A percentile compares a stretch with the other conserved stretches of the same genome.
These are phyloP conservation scores for Auanema freiburgensis DNA, from an alignment of 2,888 invertebrate genomes.

Conservation along the genomic window DNA sequence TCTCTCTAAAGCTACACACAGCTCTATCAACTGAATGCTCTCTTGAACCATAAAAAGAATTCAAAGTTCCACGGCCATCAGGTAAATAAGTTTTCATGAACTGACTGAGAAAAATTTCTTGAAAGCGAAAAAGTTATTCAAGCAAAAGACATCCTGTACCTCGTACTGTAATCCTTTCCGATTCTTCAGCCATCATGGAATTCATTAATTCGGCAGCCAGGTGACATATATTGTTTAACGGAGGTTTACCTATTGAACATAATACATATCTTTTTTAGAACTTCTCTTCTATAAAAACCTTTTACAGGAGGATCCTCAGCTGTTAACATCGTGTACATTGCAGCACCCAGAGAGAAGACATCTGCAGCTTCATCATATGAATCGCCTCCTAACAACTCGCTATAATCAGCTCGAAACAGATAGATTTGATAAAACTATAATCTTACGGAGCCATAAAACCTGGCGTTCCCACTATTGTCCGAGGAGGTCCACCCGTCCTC, in stretches of 20 bases:
- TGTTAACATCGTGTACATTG: slow-evolving; percentile 37
- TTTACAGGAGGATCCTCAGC: slow-evolving; percentile 26
- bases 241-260: slow-evolving; percentile 9
- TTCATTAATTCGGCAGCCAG: slow-evolving; percentile 27
- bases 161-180: background rate
- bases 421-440: background rate
- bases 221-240: background rate
- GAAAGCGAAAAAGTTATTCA: too few species aligned
- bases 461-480: slow-evolving; percentile 45
- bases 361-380: slow-evolving; percentile 30
- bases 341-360: slow-evolving; percentile 36
- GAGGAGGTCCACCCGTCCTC: slow-evolving; percentile 20
- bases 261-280: background rate
- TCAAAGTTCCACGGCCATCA: too few species aligned
- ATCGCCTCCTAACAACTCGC: slow-evolving; percentile 26
- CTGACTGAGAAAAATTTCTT: too few species aligned
- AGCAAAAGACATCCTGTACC: background rate
- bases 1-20: too few species aligned
- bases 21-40: too few species aligned
- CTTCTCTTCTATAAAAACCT: background rate
- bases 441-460: slow-evolving; percentile 47
- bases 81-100: too few species aligned
- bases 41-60: too few species aligned
- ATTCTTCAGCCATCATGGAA: slow-evolving; percentile 27
- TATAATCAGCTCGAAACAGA: slow-evolving; percentile 4